Evolutionary conservation across 2,888 invertebrate genomes (phyloP).

Genomic region (Acrocyrtus sp.): DNA sequence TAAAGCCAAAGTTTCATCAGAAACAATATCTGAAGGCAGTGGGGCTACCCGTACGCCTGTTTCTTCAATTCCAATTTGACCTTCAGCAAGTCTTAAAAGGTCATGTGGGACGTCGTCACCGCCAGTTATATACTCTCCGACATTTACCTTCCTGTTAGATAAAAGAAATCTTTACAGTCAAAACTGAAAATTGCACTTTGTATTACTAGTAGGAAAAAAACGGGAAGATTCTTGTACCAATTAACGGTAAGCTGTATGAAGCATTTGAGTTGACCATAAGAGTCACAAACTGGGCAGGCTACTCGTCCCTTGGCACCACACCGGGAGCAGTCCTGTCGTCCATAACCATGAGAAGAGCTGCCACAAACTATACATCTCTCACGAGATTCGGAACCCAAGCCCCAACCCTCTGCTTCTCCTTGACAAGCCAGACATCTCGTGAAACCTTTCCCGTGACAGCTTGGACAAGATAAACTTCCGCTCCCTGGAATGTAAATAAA

Average conservation of each 20-base stretch:
- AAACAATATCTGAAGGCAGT: constrained; percentile 67
- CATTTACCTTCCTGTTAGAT: constrained; percentile 68
- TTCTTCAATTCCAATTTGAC: constrained; percentile 69
- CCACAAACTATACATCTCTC: constrained; percentile 67
- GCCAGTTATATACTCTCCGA: constrained; percentile 68
- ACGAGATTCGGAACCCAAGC: constrained; percentile 65
- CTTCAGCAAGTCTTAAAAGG: constrained; percentile 67
- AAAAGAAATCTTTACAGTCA: not conserved
- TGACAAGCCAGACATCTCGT: constrained; percentile 68
- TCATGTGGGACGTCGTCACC: constrained; percentile 66
- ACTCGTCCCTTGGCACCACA: constrained; percentile 68
- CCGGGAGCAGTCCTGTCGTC: constrained; percentile 66
- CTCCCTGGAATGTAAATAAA: constrained; percentile 59
- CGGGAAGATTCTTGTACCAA: constrained; percentile 64
- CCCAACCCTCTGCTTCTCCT: constrained; percentile 68
- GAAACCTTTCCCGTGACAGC: constrained; percentile 68
- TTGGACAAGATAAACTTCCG: constrained; percentile 66
- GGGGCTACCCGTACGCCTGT: constrained; percentile 67
- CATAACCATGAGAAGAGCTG: constrained; percentile 66
- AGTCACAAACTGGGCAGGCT: constrained; percentile 67
- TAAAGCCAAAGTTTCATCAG: constrained; percentile 68
- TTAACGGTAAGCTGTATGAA: constrained; percentile 68
- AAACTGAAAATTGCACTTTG: not conserved
- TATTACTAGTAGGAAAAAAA: not conserved
- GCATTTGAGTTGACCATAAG: constrained; percentile 68